Percentiles rank a stretch among this genome's conserved stretches.
Conservation (phyloP, 2,797 vertebrate species). For the Salmo trutta region DNA sequence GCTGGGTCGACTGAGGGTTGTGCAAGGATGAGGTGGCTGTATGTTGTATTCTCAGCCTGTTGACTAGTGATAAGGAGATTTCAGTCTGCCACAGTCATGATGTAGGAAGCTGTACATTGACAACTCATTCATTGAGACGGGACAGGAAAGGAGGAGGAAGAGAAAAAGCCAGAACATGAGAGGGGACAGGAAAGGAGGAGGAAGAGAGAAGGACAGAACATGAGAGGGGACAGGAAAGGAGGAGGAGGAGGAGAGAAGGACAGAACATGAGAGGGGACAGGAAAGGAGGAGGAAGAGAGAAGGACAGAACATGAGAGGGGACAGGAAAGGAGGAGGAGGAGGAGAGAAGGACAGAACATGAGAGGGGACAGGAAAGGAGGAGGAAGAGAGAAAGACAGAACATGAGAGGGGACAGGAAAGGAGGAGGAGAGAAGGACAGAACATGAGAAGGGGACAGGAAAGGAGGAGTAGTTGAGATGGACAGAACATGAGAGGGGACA, state of each 20-base stretch:
- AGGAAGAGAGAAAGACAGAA: not conserved
- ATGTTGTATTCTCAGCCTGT: not conserved
- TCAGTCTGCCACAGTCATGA: not conserved
- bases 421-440: too few relatives aligned
- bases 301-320: constrained; percentile 23
- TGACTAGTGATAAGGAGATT: not conserved
- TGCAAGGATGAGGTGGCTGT: not conserved
- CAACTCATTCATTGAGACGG: not conserved
- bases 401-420: not conserved
- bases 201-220: not conserved
- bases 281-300: too few relatives aligned
- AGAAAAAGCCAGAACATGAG: constrained; percentile 1
- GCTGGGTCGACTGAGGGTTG: not conserved
- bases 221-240: not conserved
- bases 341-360: constrained; percentile 6
- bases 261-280: too few relatives aligned
- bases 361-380: constrained; percentile 22
- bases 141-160: not conserved
- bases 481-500: constrained; percentile 32
- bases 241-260: too few relatives aligned
- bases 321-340: not conserved
- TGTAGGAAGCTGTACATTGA: not conserved
- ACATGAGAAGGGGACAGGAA: too few relatives aligned
- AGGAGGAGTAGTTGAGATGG: too few relatives aligned
- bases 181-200: constrained; percentile 24